A percentile compares a stretch with the other conserved stretches of the same genome.
These are phyloP conservation scores for Syngnathus scovelli DNA, from an alignment of 2,113 vertebrate species.

Conservation along the genomic window DNA sequence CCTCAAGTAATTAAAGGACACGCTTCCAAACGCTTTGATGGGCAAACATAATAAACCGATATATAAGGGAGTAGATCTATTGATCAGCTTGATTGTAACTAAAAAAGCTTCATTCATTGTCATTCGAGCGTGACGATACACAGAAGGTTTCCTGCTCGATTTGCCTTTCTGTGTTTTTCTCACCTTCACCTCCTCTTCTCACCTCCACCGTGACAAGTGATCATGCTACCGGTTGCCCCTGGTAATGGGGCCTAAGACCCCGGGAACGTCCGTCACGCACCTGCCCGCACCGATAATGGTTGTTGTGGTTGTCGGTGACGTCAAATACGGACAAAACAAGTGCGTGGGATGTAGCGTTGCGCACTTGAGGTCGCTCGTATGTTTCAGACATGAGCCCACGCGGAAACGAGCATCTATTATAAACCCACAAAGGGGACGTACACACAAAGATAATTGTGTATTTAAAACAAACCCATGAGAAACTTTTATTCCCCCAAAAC, in stretches of 20 bases:
- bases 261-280: not conserved
- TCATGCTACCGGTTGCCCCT: conserved; percentile 24
- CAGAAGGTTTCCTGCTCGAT: not conserved
- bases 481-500: too few species aligned
- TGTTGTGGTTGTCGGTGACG: conserved; percentile 2
- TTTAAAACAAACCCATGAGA: too few species aligned
- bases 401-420: conserved; percentile 13
- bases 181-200: conserved; percentile 6
- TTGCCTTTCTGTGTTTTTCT: conserved; percentile 8
- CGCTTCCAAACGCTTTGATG: too few species aligned
- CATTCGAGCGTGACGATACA: not conserved
- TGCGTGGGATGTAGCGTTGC: not conserved
- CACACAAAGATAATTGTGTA: too few species aligned
- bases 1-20: too few species aligned
- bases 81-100: not conserved
- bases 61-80: too few species aligned
- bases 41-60: too few species aligned
- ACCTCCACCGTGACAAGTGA: conserved; percentile 19
- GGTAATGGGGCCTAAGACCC: conserved; percentile 20
- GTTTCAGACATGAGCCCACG: not conserved
- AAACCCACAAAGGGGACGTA: not conserved
- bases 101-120: not conserved
- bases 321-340: not conserved
- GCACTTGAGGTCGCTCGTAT: not conserved
- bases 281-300: not conserved